Percentiles rank a stretch among this genome's conserved stretches.
These are phyloP conservation scores for Acanthosepion esculentum DNA, from an alignment of 2,888 invertebrate genomes.

Conservation along the genomic window DNA sequence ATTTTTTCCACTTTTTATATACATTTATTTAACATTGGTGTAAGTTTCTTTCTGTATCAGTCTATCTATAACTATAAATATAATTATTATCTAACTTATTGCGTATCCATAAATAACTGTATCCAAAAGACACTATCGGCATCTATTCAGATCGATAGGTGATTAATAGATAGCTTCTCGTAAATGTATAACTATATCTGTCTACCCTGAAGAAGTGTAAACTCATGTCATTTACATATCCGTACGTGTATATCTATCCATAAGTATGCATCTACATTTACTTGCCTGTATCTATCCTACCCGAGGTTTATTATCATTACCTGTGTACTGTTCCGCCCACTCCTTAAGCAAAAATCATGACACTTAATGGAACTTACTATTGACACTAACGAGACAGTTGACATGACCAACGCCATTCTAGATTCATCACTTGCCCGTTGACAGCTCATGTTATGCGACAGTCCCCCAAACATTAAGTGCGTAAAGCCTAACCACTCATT, in stretches of 20 bases:
- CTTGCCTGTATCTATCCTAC: neutral
- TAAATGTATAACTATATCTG: too few relatives aligned
- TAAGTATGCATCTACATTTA: neutral
- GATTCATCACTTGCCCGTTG: constrained; percentile 1
- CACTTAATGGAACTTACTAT: neutral
- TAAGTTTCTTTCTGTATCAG: neutral
- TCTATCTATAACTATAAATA: neutral
- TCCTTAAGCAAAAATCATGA: neutral
- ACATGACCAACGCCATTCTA: neutral
- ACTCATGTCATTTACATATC: neutral
- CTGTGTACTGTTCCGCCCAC: neutral
- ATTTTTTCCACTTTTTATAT: too few relatives aligned
- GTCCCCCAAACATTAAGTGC: neutral
- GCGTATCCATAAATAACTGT: too few relatives aligned
- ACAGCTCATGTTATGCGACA: neutral
- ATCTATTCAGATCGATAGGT: too few relatives aligned
- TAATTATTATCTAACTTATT: too few relatives aligned
- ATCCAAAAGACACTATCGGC: too few relatives aligned
- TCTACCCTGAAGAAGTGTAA: too few relatives aligned
- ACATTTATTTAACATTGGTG: too few relatives aligned
- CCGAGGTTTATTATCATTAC: neutral
- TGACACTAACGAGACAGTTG: constrained; percentile 33
- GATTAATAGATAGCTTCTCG: too few relatives aligned
- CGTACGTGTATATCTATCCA: neutral
- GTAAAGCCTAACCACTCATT: neutral